phyloP scores from a whole-genome alignment of 2,797 vertebrate genomes.

The Artibeus jamaicensis region DNA sequence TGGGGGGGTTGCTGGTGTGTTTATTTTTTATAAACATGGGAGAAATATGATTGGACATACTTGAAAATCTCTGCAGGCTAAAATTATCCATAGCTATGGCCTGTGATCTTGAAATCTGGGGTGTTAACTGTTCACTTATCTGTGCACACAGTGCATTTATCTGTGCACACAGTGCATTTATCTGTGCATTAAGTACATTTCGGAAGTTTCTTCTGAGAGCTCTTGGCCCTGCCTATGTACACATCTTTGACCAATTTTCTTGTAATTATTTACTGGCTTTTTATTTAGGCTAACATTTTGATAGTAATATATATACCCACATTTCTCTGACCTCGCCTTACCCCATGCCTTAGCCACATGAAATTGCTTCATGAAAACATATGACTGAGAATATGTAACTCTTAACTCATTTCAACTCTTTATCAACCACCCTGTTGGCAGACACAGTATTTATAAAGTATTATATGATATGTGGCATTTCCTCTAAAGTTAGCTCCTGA shows the following conservation, averaged over 20 bases:
- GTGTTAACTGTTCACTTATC: neutral
- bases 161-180: too few species aligned
- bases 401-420: neutral
- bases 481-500: neutral
- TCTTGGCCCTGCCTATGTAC: neutral
- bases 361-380: neutral
- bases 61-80: neutral
- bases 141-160: neutral
- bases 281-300: neutral
- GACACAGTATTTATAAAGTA: neutral
- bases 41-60: neutral
- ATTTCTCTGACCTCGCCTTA: neutral
- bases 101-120: neutral
- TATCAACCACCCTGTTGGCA: neutral
- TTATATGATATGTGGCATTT: neutral
- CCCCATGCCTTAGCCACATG: neutral
- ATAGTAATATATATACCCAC: neutral
- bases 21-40: neutral
- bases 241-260: neutral
- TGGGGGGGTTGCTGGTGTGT: neutral
- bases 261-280: neutral
- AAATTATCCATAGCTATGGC: neutral
- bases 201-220: neutral
- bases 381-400: neutral
- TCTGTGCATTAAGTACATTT: neutral